These are phyloP conservation scores for Eudyptes chrysolophus DNA, from an alignment of 2,113 vertebrate species.

Conservation along the genomic window DNA sequence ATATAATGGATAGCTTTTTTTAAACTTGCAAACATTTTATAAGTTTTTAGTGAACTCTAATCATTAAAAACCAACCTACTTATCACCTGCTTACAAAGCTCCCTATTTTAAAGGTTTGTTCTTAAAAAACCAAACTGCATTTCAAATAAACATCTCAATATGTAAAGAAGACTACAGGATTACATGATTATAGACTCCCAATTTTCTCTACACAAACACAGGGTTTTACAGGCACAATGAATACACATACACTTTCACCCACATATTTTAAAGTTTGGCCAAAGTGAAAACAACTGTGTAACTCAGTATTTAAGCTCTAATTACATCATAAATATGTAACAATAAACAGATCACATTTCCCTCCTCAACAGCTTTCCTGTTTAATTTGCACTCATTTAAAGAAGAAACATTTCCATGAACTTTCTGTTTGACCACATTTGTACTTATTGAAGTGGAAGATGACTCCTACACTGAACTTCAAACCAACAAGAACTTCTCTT, in stretches of 20 bases:
- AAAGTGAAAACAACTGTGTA: background rate
- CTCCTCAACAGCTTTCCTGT: background rate
- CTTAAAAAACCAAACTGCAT: background rate
- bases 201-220: background rate
- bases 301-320: background rate
- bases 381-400: background rate
- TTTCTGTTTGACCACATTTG: background rate
- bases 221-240: background rate
- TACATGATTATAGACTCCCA: background rate
- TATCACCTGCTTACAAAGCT: background rate
- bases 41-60: background rate
- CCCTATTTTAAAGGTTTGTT: background rate
- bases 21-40: background rate
- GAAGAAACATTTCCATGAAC: background rate
- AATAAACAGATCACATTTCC: background rate
- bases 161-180: background rate
- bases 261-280: background rate
- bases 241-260: background rate
- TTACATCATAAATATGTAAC: background rate
- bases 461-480: background rate
- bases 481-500: background rate
- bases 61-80: background rate
- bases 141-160: background rate
- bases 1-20: background rate
- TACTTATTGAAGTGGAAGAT: background rate